Base-by-base conservation (phyloP, 2,888 invertebrate genomes). In the Strigamia maritima region DNA sequence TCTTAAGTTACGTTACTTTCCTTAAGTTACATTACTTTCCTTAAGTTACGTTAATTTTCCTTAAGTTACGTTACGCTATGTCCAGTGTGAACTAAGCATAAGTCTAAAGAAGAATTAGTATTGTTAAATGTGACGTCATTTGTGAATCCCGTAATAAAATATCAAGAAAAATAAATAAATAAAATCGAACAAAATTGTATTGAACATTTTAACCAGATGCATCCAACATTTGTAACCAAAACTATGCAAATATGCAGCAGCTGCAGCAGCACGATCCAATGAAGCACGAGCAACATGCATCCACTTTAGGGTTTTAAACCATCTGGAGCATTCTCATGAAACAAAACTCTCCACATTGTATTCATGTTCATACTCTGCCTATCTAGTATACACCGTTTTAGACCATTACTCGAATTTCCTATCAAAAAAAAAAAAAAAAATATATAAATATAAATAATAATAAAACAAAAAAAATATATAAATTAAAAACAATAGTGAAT, bases 191-290 rank as follows among this genome's bases (percentile, higher is more conserved):
- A 35, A 35, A 35, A 35, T 35, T 35, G 8, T 35, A 35, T 6
- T 35, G 35, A 6, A 24, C 10, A 24, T 65, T 65, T 19, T 65
- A 65, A 65, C 60, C 60, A 65, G 60, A 65, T 65, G 60, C 24
- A 19, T 49, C 49, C 19, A 22, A 65, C 60, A 22, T 22, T 65
- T 65, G 60, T 19, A 22, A 65, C 60, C 60, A 65, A 65, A n/a
- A 22, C 60, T 65, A 65, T 65, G 60, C 60, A 65, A 65, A 65
- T 65, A 22, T 22, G 60, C 24, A 65, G 12, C 60, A 65, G 60
- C 60, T 65, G 60, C 24, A 65, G 60, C 60, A n/a, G 60, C 60
- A 65, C 60, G 22, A 22, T 12, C 60, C 60, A 65, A 65, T 65
- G 60, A 24, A 65, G 60, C 60, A 65, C 24, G 60, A 65, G 60